Percentiles rank a stretch among this genome's conserved stretches.
Evolutionary conservation across 2,888 invertebrate species (phyloP).

Genomic region (Thereva unica): DNA sequence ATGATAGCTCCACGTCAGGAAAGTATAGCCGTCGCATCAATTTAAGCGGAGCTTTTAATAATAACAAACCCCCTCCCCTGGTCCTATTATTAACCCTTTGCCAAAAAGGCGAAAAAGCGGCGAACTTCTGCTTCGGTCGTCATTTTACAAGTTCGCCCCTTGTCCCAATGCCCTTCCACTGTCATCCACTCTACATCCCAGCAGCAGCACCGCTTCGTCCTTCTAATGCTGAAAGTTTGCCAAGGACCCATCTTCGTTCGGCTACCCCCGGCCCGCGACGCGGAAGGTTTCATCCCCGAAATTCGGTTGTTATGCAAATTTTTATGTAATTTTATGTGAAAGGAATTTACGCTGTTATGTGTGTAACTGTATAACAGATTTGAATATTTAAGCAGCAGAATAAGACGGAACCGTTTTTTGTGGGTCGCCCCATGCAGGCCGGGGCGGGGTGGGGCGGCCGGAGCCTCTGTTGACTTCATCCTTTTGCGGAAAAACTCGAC

Average conservation of each 20-base stretch:
- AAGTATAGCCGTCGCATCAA: background rate
- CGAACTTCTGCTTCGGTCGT: too few species aligned
- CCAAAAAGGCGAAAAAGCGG: background rate
- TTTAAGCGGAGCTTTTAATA: slow-evolving; percentile 12
- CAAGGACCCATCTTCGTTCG: background rate
- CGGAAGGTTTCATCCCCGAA: slow-evolving; percentile 35
- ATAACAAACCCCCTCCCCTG: background rate
- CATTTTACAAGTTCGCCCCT: too few species aligned
- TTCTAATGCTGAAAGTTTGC: too few species aligned
- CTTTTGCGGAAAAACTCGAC: too few species aligned
- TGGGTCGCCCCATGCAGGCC: background rate
- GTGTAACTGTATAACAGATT: slow-evolving; percentile 40
- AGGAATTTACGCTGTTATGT: slow-evolving; percentile 39
- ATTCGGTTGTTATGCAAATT: slow-evolving; percentile 42
- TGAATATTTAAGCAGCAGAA: slow-evolving; percentile 39
- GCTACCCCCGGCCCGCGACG: background rate
- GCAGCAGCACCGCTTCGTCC: too few species aligned
- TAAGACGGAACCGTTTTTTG: background rate
- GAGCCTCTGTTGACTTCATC: too few species aligned
- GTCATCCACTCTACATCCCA: too few species aligned
- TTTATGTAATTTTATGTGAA: slow-evolving; percentile 42
- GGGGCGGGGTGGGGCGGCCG: background rate
- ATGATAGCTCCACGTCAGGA: background rate
- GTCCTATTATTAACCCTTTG: slow-evolving; percentile 25
- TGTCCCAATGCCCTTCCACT: too few species aligned